phyloP scores from a whole-genome alignment of 2,888 invertebrate genomes.

The Cheilosia urbana region DNA sequence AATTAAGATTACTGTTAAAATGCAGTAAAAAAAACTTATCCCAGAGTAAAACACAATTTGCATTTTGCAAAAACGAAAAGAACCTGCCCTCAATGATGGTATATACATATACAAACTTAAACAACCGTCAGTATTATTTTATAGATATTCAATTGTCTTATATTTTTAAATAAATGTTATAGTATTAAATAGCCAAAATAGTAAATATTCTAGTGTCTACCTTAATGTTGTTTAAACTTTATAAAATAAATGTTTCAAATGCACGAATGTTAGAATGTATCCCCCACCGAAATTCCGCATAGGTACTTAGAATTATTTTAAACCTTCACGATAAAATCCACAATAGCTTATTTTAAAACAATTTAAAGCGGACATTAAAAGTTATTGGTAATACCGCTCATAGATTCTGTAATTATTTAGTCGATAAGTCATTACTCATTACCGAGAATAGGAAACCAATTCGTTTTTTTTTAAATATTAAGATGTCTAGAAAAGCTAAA shows the following conservation, averaged over 20 bases:
- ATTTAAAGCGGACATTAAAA: no score
- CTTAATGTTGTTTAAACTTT: conserved; percentile 9
- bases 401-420: no score
- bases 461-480: no score
- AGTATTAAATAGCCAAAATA: conserved; percentile 13
- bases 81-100: conserved; percentile 36
- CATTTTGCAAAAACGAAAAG: conserved; percentile 16
- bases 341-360: no score
- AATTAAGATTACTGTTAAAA: neutral
- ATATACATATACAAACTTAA: neutral
- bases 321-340: no score
- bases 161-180: neutral
- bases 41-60: conserved; percentile 1
- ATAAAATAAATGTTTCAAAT: conserved; percentile 1
- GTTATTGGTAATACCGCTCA: no score
- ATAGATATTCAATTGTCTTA: no score
- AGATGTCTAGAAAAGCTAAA: no score
- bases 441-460: no score
- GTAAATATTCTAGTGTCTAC: neutral
- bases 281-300: conserved; percentile 56
- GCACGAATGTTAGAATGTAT: conserved; percentile 41
- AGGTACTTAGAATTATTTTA: neutral
- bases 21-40: neutral
- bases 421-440: no score
- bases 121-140: neutral